A percentile compares a stretch with the other conserved stretches of the same genome.
Conservation (phyloP, 2,888 invertebrate genomes). For the Brenthis daphne region DNA sequence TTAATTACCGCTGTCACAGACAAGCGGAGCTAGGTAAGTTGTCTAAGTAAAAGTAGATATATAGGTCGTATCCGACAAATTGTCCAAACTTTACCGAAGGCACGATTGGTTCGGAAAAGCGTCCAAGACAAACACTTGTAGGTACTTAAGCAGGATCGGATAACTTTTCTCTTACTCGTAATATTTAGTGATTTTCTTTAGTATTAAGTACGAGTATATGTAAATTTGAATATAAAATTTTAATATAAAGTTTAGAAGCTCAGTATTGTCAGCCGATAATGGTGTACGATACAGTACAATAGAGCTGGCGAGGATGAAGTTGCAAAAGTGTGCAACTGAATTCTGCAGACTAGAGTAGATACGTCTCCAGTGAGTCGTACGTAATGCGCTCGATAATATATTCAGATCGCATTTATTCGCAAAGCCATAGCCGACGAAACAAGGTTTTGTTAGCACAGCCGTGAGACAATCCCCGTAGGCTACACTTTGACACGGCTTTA, state of each 20-base stretch:
- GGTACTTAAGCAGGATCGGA: conserved; percentile 12
- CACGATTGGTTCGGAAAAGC: conserved; percentile 19
- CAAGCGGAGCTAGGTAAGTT: conserved; percentile 44
- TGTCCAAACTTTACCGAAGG: conserved; percentile 31
- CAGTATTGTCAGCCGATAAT: conserved; percentile 34
- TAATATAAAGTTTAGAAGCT: conserved; percentile 24
- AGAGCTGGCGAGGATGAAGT: conserved; percentile 42
- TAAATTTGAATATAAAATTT: conserved; percentile 11
- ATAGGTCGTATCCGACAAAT: conserved; percentile 29
- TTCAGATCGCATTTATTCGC: conserved; percentile 77
- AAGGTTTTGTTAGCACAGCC: conserved; percentile 64
- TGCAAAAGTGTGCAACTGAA: conserved; percentile 48
- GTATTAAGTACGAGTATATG: neutral
- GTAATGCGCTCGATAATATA: conserved; percentile 78
- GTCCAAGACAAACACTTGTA: conserved; percentile 18
- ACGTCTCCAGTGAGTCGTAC: conserved; percentile 72
- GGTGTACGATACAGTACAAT: conserved; percentile 38
- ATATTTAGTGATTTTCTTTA: conserved; percentile 6
- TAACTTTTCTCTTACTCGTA: conserved; percentile 11
- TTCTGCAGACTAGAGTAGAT: conserved; percentile 62
- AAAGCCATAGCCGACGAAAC: conserved; percentile 71
- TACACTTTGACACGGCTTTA: conserved; percentile 54
- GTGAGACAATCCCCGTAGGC: conserved; percentile 65
- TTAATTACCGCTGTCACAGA: conserved; percentile 68
- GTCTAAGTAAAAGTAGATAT: conserved; percentile 37